phyloP scores from a whole-genome alignment of 1,140 invertebrate genomes.

The Ganaspis sp. region DNA sequence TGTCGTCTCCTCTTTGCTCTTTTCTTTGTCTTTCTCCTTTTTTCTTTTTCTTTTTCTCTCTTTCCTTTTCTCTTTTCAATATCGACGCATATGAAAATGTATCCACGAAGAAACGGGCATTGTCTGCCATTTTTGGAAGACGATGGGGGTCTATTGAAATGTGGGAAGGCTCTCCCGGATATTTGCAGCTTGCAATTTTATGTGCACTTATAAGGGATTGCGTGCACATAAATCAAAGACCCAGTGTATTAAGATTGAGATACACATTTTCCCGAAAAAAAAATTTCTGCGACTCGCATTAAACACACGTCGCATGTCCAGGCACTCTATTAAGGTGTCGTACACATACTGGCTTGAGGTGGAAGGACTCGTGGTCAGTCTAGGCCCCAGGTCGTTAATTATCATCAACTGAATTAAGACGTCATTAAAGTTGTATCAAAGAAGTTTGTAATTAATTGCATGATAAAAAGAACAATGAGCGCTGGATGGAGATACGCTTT shows the following conservation, averaged over 20 bases:
- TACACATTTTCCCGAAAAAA: constrained; percentile 13
- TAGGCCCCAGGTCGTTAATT: constrained; percentile 18
- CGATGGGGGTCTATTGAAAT: constrained; percentile 17
- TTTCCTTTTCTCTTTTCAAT: constrained; percentile 37
- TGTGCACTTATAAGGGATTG: constrained; percentile 2
- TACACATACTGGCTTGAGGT: neutral
- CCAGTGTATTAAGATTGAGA: constrained; percentile 11
- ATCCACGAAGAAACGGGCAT: constrained; percentile 17
- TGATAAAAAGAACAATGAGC: constrained; percentile 6
- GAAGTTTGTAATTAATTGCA: constrained; percentile 16
- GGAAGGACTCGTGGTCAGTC: neutral
- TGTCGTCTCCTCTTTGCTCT: neutral
- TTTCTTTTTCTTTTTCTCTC: neutral
- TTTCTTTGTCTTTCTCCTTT: constrained; percentile 38
- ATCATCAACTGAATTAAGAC: constrained; percentile 18
- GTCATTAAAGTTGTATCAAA: constrained; percentile 24
- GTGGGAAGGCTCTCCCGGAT: constrained; percentile 15
- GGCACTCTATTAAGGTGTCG: constrained; percentile 2
- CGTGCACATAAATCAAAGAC: constrained; percentile 12
- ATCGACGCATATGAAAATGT: constrained; percentile 39
- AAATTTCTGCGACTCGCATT: constrained; percentile 2
- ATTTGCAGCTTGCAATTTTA: constrained; percentile 7
- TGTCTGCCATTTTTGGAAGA: constrained; percentile 16
- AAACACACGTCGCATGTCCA: constrained; percentile 12
- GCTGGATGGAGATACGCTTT: constrained; percentile 9